phyloP scores from a whole-genome alignment of 1,140 invertebrate species.

The Aleiodes sp. region DNA sequence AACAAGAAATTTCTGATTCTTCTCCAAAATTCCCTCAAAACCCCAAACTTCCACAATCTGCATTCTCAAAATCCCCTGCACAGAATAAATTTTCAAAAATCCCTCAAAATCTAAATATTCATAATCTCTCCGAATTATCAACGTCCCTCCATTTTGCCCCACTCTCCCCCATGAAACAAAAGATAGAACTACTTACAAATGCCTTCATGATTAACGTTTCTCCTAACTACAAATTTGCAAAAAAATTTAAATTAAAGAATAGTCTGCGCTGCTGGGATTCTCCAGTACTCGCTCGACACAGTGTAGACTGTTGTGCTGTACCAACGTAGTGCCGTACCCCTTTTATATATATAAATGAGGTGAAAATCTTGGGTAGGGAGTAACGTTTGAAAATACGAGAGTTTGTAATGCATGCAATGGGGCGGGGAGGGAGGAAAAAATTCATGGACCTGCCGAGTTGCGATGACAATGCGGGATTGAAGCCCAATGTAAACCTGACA shows the following conservation, averaged over 20 bases:
- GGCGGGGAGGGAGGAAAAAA: conserved; percentile 8
- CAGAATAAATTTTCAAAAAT: too few species aligned
- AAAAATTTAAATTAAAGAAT: neutral
- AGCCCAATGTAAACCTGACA: conserved; percentile 27
- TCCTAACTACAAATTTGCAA: conserved; percentile 29
- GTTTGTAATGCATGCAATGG: neutral
- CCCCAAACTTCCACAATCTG: too few species aligned
- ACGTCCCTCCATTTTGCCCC: too few species aligned
- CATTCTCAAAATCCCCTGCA: too few species aligned
- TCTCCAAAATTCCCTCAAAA: too few species aligned
- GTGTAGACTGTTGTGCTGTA: conserved; percentile 42
- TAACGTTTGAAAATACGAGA: conserved; percentile 16
- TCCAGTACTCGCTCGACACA: conserved; percentile 44
- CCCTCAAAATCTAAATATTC: too few species aligned
- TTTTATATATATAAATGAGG: conserved; percentile 36
- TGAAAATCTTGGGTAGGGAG: conserved; percentile 46
- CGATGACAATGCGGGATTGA: too few species aligned
- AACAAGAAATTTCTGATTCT: too few species aligned
- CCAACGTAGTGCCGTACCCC: conserved; percentile 47
- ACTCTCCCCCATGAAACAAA: too few species aligned
- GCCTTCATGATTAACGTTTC: conserved; percentile 37
- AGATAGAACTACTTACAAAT: conserved; percentile 40
- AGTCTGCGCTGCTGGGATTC: conserved; percentile 40
- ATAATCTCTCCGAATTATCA: too few species aligned
- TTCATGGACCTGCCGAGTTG: neutral